These are phyloP conservation scores for Homarus americanus DNA, from an alignment of 1,140 invertebrate genomes.

Conservation along the genomic window DNA sequence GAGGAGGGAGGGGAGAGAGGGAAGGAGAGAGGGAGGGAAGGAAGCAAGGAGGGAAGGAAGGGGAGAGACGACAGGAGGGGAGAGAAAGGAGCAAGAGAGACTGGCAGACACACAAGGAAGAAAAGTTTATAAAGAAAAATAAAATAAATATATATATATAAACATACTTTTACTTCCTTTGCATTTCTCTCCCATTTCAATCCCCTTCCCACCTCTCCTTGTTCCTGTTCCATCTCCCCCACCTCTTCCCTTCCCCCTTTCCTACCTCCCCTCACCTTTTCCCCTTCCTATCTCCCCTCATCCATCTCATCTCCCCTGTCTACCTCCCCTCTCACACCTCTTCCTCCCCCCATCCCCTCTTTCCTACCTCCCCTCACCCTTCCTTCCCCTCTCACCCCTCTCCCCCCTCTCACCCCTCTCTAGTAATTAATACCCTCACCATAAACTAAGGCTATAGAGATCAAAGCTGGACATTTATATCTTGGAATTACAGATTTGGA, in stretches of 20 bases:
- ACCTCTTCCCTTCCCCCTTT: not conserved
- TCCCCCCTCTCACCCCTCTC: not conserved
- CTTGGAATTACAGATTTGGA: slow-evolving; percentile 12
- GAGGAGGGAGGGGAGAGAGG: no score
- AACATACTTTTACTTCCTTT: no score
- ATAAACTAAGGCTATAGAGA: slow-evolving; percentile 4
- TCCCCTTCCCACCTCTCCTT: not conserved
- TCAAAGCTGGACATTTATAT: not conserved
- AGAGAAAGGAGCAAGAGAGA: no score
- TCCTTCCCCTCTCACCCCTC: not conserved
- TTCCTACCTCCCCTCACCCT: not conserved
- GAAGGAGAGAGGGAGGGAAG: no score
- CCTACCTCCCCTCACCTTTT: not conserved
- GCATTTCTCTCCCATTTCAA: not conserved
- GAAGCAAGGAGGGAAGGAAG: no score
- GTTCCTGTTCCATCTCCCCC: not conserved
- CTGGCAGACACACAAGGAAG: no score
- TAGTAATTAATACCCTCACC: not conserved
- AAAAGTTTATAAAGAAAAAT: no score
- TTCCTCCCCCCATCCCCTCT: not conserved
- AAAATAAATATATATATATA: no score
- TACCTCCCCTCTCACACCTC: not conserved
- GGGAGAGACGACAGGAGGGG: no score
- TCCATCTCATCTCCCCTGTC: no score
- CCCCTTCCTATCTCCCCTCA: no score